These are phyloP conservation scores for Xyliphius kryptos DNA, from an alignment of 2,113 vertebrate species.

Conservation along the genomic window DNA sequence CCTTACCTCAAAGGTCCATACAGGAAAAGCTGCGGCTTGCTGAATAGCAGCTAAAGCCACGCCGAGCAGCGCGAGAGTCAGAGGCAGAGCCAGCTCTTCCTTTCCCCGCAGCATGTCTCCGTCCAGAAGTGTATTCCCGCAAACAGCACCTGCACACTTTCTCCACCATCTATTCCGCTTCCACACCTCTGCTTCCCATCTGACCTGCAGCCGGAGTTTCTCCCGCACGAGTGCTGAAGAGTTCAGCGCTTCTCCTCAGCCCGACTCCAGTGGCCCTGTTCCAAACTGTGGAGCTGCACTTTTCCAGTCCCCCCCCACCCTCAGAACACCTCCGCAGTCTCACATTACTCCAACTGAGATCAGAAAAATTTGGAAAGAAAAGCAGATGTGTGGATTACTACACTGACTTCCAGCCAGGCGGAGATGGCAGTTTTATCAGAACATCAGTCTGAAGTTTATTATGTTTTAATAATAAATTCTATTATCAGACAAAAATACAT, in stretches of 20 bases:
- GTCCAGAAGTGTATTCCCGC: conserved; percentile 45
- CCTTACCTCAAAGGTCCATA: conserved; percentile 68
- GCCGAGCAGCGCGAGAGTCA: conserved; percentile 50
- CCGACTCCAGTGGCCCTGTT: conserved; percentile 34
- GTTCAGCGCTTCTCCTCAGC: conserved; percentile 28
- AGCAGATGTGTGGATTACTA: conserved; percentile 10
- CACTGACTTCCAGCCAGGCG: too few relatives aligned
- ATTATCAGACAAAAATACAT: too few relatives aligned
- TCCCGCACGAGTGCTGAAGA: conserved; percentile 13
- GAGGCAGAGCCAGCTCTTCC: conserved; percentile 46
- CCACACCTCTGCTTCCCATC: conserved; percentile 41
- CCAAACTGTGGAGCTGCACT: conserved; percentile 48
- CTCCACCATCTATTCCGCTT: conserved; percentile 45
- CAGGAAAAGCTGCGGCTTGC: conserved; percentile 57
- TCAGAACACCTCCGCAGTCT: conserved; percentile 46
- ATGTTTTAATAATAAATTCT: too few relatives aligned
- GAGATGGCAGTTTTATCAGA: too few relatives aligned
- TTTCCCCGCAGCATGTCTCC: conserved; percentile 37
- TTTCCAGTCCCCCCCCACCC: not conserved
- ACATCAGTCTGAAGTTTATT: too few relatives aligned
- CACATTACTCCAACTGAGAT: conserved; percentile 60
- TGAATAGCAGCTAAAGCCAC: conserved; percentile 58
- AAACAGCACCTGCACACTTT: conserved; percentile 37
- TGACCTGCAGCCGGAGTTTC: not conserved
- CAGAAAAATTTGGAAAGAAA: conserved; percentile 43